Conservation (phyloP, 23 tunicate genomes). For the Halocynthia aurantium region DNA sequence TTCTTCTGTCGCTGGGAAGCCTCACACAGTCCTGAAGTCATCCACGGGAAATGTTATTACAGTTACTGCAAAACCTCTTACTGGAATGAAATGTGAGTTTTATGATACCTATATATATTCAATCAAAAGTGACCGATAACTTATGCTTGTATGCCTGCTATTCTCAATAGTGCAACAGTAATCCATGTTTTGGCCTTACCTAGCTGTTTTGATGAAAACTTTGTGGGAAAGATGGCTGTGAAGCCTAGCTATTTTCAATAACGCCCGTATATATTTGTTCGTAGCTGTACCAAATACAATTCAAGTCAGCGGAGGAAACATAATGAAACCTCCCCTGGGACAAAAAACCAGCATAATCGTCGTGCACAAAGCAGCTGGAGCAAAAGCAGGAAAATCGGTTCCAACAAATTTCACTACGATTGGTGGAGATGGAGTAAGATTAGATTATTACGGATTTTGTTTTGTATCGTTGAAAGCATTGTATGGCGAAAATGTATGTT, state of each 20-base stretch:
- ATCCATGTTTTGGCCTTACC: too few relatives aligned
- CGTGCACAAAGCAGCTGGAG: conserved; percentile 20
- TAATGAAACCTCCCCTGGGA: conserved; percentile 16
- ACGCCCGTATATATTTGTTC: too few relatives aligned
- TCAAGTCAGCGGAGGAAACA: conserved; percentile 18
- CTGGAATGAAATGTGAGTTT: conserved; percentile 29
- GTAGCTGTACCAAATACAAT: neutral
- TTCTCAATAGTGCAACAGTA: too few relatives aligned
- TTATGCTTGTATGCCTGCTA: too few relatives aligned
- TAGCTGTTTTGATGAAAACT: too few relatives aligned
- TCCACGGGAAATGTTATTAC: conserved; percentile 34
- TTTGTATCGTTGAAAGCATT: neutral
- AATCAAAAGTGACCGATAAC: too few relatives aligned
- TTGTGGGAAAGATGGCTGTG: too few relatives aligned
- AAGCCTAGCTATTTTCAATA: too few relatives aligned
- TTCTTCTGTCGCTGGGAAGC: conserved; percentile 13
- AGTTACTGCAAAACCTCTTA: conserved; percentile 38
- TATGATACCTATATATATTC: too few relatives aligned
- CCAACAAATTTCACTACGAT: neutral
- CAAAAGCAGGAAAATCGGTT: conserved; percentile 12
- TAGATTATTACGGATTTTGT: neutral
- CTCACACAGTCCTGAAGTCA: conserved; percentile 19
- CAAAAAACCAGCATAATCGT: conserved; percentile 26
- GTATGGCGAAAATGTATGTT: neutral
- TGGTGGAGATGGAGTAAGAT: conserved; percentile 24